Evolutionary conservation across 2,797 vertebrate genomes (phyloP).

Genomic region (Galagoides demidoff): DNA sequence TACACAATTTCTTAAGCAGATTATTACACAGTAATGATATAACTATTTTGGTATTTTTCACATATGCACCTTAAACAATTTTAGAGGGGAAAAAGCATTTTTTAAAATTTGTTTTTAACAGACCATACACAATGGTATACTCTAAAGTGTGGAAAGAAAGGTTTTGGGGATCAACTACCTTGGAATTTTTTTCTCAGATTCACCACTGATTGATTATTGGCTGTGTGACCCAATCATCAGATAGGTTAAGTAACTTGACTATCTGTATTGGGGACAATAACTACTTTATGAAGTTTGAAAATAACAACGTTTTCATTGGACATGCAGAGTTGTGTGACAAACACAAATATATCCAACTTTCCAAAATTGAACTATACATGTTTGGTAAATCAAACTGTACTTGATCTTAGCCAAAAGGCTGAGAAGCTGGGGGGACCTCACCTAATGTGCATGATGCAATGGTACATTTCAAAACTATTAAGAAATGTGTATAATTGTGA

Average conservation of each 20-base stretch:
- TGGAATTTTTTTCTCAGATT: constrained; percentile 24
- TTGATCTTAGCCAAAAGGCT: too few species aligned
- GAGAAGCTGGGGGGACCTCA: too few species aligned
- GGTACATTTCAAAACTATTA: too few species aligned
- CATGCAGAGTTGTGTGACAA: neutral
- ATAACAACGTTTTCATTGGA: neutral
- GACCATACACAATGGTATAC: neutral
- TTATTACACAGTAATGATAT: neutral
- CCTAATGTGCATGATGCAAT: too few species aligned
- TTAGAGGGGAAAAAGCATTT: neutral
- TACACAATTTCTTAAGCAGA: neutral
- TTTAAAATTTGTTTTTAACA: neutral
- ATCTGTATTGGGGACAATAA: neutral
- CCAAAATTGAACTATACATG: neutral
- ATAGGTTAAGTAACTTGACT: neutral
- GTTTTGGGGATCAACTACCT: neutral
- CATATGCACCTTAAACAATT: constrained; percentile 1
- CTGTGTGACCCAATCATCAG: neutral
- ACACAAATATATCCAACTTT: neutral
- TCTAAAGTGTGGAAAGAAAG: neutral
- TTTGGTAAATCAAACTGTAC: neutral
- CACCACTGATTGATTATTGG: neutral
- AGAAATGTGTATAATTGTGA: too few species aligned
- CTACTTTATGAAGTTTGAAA: constrained; percentile 11
- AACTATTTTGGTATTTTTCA: constrained; percentile 43